Percentiles rank a stretch among this genome's conserved stretches.
These are phyloP conservation scores for Drosophila grimshawi DNA, from an alignment of 1,140 invertebrate species.

Conservation along the genomic window DNA sequence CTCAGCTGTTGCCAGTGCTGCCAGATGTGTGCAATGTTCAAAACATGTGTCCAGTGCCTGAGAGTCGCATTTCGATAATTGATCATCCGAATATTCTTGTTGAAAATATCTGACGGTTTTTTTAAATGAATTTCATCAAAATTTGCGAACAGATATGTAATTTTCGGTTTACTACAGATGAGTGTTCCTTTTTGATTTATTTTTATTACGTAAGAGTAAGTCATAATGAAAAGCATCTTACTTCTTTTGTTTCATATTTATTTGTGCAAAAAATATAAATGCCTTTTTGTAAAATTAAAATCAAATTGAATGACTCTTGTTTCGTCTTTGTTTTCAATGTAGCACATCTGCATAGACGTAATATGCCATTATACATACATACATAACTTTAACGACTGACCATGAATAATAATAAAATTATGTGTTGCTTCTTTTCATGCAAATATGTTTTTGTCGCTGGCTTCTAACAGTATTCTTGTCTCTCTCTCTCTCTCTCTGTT, in stretches of 20 bases:
- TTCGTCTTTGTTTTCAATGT: background rate
- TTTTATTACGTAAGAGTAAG: too few species aligned
- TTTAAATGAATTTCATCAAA: background rate
- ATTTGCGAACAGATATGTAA: too few species aligned
- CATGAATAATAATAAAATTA: conserved; percentile 22
- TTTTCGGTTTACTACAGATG: too few species aligned
- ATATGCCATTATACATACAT: conserved; percentile 32
- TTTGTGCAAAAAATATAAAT: too few species aligned
- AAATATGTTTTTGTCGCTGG: conserved; percentile 26
- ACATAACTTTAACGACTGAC: background rate
- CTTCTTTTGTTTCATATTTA: too few species aligned
- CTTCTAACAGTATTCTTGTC: background rate
- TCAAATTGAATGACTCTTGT: background rate
- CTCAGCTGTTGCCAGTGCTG: conserved; percentile 21
- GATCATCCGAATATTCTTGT: background rate
- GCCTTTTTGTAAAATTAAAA: background rate
- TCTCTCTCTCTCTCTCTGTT: background rate
- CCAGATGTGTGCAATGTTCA: conserved; percentile 5
- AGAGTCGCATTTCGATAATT: background rate
- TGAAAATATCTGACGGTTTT: background rate
- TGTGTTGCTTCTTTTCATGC: conserved; percentile 28
- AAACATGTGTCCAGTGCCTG: background rate
- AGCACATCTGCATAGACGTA: conserved; percentile 17
- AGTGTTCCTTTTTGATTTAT: too few species aligned
- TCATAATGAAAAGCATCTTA: too few species aligned